Percentiles rank a stretch among this genome's conserved stretches.
These are phyloP conservation scores for Epizoanthus ramosus DNA, from an alignment of 92 coral and sea anemone species.

Conservation along the genomic window DNA sequence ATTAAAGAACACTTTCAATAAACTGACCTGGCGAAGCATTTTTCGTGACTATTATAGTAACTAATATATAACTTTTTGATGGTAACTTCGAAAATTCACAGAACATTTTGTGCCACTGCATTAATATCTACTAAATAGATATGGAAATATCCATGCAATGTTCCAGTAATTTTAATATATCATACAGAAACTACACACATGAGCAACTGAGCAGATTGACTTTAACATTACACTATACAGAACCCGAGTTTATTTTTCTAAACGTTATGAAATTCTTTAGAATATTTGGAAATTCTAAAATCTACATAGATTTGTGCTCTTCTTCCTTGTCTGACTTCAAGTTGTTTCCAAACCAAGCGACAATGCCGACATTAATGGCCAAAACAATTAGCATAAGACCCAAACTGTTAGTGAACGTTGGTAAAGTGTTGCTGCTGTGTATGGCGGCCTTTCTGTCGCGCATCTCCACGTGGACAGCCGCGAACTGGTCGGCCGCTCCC, in stretches of 20 bases:
- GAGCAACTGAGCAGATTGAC: no score
- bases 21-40: no score
- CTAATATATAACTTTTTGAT: no score
- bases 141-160: no score
- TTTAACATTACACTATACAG: not conserved
- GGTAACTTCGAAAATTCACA: no score
- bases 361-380: constrained; percentile 73
- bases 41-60: no score
- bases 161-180: no score
- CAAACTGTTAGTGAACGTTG: constrained; percentile 72
- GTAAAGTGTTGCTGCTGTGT: constrained; percentile 49
- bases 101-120: no score
- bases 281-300: no score
- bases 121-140: no score
- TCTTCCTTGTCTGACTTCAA: constrained; percentile 93
- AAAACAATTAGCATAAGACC: constrained; percentile 76
- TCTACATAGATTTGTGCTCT: constrained; percentile 62
- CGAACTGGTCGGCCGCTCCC: constrained; percentile 89
- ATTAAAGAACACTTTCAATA: no score
- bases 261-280: not conserved
- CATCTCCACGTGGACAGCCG: constrained; percentile 87
- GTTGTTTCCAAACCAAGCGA: constrained; percentile 75
- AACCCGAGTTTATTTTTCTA: not conserved
- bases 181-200: no score
- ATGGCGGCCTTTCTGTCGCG: constrained; percentile 64